phyloP scores from a whole-genome alignment of 2,888 invertebrate species.

The Melieria omissa region DNA sequence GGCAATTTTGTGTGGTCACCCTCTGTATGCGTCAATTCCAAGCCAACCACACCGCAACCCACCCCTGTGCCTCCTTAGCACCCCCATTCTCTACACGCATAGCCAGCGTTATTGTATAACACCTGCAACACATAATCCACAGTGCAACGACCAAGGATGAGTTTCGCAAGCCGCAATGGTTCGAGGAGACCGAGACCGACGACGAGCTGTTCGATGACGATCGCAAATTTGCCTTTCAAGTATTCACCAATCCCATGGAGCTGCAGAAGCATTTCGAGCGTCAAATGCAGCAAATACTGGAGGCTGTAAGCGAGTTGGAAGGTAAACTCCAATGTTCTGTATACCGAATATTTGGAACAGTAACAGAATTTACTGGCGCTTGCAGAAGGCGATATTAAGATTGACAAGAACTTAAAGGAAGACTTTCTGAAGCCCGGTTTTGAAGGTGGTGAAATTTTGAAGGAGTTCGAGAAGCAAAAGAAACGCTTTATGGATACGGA shows the following conservation, averaged over 20 bases:
- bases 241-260: conserved; percentile 72
- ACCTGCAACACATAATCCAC: conserved; percentile 3
- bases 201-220: conserved; percentile 66
- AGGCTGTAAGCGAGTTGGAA: conserved; percentile 66
- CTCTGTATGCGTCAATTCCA: no score
- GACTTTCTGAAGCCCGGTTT: conserved; percentile 70
- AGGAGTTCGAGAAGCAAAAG: conserved; percentile 60
- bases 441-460: conserved; percentile 57
- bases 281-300: conserved; percentile 71
- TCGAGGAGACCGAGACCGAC: conserved; percentile 66
- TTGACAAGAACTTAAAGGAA: conserved; percentile 67
- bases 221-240: conserved; percentile 67
- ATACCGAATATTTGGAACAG: neutral
- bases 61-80: no score
- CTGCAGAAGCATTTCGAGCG: conserved; percentile 73
- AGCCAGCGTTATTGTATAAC: no score
- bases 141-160: conserved; percentile 60
- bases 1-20: no score
- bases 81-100: no score
- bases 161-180: conserved; percentile 67
- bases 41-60: no score
- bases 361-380: no score
- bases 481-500: conserved; percentile 67
- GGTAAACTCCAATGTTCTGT: conserved; percentile 42
- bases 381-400: conserved; percentile 50